phyloP scores from a whole-genome alignment of 2,113 vertebrate species.

The Aldabrachelys gigantea region DNA sequence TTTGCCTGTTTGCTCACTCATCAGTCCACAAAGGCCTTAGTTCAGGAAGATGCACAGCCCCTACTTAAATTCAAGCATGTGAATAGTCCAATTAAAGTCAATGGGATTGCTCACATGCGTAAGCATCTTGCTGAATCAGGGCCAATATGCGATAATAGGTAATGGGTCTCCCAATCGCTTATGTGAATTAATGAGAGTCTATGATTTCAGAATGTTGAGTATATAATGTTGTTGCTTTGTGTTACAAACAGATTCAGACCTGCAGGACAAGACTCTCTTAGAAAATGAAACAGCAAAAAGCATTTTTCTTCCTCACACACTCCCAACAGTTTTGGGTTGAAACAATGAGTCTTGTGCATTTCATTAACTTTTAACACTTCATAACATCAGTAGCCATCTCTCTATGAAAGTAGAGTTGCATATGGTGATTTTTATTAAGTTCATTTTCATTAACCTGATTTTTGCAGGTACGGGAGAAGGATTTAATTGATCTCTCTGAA shows the following conservation, averaged over 20 bases:
- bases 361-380: neutral
- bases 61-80: neutral
- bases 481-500: neutral
- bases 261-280: neutral
- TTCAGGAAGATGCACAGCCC: neutral
- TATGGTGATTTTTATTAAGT: neutral
- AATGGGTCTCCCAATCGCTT: neutral
- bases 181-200: constrained; percentile 13
- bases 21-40: neutral
- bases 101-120: neutral
- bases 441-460: neutral
- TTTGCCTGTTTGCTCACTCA: neutral
- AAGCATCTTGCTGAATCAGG: neutral
- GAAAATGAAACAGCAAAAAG: neutral
- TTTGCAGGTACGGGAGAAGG: neutral
- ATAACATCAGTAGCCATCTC: neutral
- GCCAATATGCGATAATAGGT: constrained; percentile 26
- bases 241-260: neutral
- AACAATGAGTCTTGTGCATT: neutral
- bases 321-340: neutral
- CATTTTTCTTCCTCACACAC: neutral
- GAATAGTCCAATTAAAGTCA: neutral
- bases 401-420: neutral
- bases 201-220: accelerated
- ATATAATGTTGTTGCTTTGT: neutral